These are phyloP conservation scores for Onychorhynchus coronatus DNA, from an alignment of 2,113 vertebrate species.

Conservation along the genomic window DNA sequence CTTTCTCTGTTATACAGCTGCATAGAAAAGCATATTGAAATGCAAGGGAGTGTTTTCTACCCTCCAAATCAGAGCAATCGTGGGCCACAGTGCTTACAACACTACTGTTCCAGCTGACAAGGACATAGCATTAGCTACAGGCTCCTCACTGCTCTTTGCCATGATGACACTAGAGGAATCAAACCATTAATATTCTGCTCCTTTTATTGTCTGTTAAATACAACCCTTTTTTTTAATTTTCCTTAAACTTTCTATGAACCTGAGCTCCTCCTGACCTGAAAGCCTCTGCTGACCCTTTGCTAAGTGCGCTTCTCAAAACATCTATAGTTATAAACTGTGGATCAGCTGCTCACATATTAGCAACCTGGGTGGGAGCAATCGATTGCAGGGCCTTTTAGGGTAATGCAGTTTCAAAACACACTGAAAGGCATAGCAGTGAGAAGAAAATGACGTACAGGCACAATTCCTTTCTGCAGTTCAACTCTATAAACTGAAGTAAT, in stretches of 20 bases:
- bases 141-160: neutral
- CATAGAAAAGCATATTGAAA: constrained; percentile 25
- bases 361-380: neutral
- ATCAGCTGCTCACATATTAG: neutral
- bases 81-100: neutral
- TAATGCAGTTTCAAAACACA: neutral
- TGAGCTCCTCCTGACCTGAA: neutral
- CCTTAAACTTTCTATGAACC: constrained; percentile 27
- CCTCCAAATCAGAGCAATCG: neutral
- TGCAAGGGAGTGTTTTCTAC: neutral
- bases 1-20: neutral
- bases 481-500: neutral
- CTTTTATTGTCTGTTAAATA: constrained; percentile 13
- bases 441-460: constrained; percentile 12
- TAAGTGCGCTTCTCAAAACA: neutral
- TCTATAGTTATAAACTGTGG: neutral
- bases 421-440: neutral
- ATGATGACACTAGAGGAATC: neutral
- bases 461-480: constrained; percentile 10
- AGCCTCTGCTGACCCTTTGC: neutral
- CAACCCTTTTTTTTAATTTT: neutral
- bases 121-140: neutral
- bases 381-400: neutral
- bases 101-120: neutral
- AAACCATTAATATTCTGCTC: neutral